phyloP scores from a whole-genome alignment of 2,797 vertebrate species.

The Caiman crocodilus region DNA sequence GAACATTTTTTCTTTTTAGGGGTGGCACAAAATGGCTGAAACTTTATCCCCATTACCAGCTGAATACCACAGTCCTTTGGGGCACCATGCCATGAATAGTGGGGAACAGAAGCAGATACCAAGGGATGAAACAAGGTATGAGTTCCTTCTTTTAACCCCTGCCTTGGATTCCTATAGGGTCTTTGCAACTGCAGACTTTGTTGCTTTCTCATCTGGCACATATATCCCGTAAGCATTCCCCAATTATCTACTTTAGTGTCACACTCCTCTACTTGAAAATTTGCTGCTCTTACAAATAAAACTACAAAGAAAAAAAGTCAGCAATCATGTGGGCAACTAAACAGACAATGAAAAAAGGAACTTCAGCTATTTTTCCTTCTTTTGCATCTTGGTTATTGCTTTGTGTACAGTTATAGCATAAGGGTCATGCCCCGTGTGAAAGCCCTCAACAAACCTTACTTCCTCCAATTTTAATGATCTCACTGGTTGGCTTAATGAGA shows the following conservation, averaged over 20 bases:
- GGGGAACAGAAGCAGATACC: not conserved
- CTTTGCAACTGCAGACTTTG: not conserved
- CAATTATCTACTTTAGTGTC: not conserved
- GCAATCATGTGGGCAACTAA: not conserved
- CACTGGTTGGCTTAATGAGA: not conserved
- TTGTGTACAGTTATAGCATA: accelerated
- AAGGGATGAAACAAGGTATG: not conserved
- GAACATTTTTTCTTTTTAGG: not conserved
- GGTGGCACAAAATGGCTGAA: not conserved
- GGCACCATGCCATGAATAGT: too few species aligned
- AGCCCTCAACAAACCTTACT: not conserved
- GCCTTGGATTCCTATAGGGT: not conserved
- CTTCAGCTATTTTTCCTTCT: not conserved
- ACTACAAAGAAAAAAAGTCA: not conserved
- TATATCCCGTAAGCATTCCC: not conserved
- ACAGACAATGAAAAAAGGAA: not conserved
- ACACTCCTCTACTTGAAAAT: not conserved
- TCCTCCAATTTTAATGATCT: not conserved
- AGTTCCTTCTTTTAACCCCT: not conserved
- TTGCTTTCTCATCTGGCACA: not conserved
- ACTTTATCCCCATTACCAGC: not conserved
- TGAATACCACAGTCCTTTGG: not conserved
- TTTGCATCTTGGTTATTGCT: not conserved
- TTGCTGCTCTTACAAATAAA: not conserved
- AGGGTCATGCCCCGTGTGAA: not conserved